These are phyloP conservation scores for Myotis findleyi DNA, from an alignment of 2,797 vertebrate genomes.

Conservation along the genomic window DNA sequence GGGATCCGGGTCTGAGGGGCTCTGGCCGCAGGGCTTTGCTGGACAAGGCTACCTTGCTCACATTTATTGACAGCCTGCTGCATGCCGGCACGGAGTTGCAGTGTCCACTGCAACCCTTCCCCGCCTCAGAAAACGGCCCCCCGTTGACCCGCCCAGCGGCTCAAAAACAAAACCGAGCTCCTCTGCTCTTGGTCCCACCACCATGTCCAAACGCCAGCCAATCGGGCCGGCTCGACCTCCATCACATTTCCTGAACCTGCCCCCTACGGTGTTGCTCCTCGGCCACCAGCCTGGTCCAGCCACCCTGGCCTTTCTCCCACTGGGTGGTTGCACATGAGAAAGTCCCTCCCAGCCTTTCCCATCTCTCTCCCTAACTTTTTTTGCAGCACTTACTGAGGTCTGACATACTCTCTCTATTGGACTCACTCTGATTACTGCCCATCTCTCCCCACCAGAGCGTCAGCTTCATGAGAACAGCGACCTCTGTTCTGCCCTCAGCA, in stretches of 20 bases:
- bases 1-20: neutral
- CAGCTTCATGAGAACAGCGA: neutral
- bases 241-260: fast-evolving
- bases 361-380: neutral
- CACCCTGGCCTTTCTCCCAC: neutral
- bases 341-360: neutral
- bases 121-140: neutral
- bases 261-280: fast-evolving
- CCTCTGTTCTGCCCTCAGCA: neutral
- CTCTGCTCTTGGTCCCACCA: neutral
- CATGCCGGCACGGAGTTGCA: neutral
- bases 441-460: neutral
- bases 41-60: neutral
- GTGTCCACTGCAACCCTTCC: neutral
- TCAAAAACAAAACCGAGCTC: neutral
- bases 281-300: neutral
- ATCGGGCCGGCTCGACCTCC: no score
- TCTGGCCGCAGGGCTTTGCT: neutral
- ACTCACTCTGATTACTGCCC: neutral
- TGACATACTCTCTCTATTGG: neutral
- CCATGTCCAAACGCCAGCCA: neutral
- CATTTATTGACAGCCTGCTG: neutral
- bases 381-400: neutral
- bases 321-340: neutral
- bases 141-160: neutral